Evolutionary conservation across 2,888 invertebrate species (phyloP).

Genomic region (Ennomos erosarius): DNA sequence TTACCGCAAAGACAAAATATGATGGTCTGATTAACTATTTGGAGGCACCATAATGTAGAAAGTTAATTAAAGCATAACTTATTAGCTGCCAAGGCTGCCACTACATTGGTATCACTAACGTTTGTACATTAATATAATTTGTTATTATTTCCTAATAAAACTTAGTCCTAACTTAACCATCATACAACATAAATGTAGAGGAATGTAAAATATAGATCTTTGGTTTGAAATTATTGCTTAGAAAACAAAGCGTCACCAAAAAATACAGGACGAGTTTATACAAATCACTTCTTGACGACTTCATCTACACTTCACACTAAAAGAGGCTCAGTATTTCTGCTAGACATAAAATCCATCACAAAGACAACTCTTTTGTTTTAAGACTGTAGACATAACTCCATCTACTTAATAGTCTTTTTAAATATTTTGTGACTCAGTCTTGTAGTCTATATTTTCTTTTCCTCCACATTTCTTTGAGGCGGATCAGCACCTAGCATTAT

Average conservation of each 20-base stretch:
- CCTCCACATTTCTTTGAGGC: conserved; percentile 49
- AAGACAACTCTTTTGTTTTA: conserved; percentile 5
- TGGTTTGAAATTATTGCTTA: conserved; percentile 64
- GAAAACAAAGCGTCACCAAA: conserved; percentile 51
- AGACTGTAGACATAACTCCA: conserved; percentile 23
- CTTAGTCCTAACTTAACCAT: conserved; percentile 29
- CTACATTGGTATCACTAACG: conserved; percentile 24
- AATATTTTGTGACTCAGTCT: conserved; percentile 67
- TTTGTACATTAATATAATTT: conserved; percentile 22
- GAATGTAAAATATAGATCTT: conserved; percentile 55
- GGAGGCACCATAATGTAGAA: too few relatives aligned
- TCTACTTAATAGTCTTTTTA: conserved; percentile 40
- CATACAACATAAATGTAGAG: conserved; percentile 36
- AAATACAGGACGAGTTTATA: conserved; percentile 32
- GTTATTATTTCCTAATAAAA: conserved; percentile 24
- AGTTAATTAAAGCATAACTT: conserved; percentile 1
- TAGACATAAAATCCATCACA: conserved; percentile 2
- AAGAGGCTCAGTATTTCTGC: conserved; percentile 1
- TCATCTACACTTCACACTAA: conserved; percentile 9
- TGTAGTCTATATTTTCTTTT: conserved; percentile 61
- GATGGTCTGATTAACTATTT: too few relatives aligned
- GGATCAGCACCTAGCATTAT: conserved; percentile 73
- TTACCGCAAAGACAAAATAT: too few relatives aligned
- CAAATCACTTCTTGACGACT: conserved; percentile 26
- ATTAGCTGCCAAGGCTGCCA: conserved; percentile 32